Conservation (phyloP, 2,113 vertebrate genomes). For the Eulemur rufifrons region DNA sequence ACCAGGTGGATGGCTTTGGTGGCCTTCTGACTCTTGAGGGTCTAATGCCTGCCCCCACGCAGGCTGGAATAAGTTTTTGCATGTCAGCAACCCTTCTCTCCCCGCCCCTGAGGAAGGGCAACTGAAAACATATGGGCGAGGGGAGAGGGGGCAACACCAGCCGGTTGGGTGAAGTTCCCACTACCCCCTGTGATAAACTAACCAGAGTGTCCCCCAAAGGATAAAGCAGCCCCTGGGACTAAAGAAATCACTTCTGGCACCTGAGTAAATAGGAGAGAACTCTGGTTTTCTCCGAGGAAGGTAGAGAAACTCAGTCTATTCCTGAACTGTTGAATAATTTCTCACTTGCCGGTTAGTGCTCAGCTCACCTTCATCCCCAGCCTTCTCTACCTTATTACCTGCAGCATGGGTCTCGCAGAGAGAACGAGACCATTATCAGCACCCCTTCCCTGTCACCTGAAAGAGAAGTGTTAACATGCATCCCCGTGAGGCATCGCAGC, state of each 20-base stretch:
- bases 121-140: background rate
- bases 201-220: background rate
- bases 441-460: background rate
- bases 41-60: background rate
- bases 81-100: background rate
- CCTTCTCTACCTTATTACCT: background rate
- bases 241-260: background rate
- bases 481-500: background rate
- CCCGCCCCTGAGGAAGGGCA: background rate
- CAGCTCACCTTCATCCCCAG: background rate
- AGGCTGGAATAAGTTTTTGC: background rate
- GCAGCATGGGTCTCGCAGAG: background rate
- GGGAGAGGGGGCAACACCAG: background rate
- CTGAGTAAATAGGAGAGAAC: background rate
- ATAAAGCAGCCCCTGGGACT: background rate
- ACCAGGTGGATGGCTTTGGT: background rate
- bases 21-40: background rate
- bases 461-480: background rate
- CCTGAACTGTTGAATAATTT: background rate
- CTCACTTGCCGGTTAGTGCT: background rate
- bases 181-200: background rate
- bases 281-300: background rate
- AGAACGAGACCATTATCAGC: background rate
- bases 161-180: background rate
- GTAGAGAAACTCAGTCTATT: background rate